Percentiles rank a stretch among this genome's conserved stretches.
phyloP scores from a whole-genome alignment of 2,888 invertebrate species.

The Tetheella fluctuosa region DNA sequence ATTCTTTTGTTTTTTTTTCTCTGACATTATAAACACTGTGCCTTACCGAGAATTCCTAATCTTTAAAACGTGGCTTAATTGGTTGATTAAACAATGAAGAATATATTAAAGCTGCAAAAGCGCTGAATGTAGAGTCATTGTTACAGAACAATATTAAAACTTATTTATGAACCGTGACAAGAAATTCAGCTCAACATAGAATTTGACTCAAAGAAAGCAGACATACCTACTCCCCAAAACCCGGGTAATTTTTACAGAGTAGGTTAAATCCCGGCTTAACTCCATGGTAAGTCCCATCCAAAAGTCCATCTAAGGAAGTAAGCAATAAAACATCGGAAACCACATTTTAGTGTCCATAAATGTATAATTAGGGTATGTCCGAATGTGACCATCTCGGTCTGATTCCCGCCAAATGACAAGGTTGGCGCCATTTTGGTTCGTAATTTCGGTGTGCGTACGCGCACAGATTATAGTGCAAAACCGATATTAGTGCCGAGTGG shows the following conservation, averaged over 20 bases:
- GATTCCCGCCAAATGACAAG: constrained; percentile 74
- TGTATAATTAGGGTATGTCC: constrained; percentile 64
- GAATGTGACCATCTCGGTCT: constrained; percentile 51
- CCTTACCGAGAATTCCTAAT: neutral
- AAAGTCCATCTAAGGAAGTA: constrained; percentile 40
- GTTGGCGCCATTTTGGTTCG: constrained; percentile 64
- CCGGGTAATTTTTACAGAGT: neutral
- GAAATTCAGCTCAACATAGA: neutral
- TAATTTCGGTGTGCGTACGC: constrained; percentile 70
- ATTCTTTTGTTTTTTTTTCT: constrained; percentile 7
- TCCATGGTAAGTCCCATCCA: constrained; percentile 15
- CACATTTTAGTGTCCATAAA: constrained; percentile 43
- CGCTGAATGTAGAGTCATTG: neutral
- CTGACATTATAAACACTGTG: constrained; percentile 5
- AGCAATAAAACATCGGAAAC: constrained; percentile 56
- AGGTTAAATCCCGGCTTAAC: too few relatives aligned
- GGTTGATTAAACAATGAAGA: neutral
- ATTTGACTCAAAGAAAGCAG: too few relatives aligned
- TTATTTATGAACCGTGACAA: neutral
- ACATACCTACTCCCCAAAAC: neutral
- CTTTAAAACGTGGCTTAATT: neutral
- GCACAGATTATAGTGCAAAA: constrained; percentile 72
- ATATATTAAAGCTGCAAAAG: neutral
- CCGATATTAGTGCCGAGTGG: constrained; percentile 59
- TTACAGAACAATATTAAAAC: neutral